A percentile compares a stretch with the other conserved stretches of the same genome.
These are phyloP conservation scores for Caenorhabditis sp. DNA, from an alignment of 2,888 invertebrate genomes.

Conservation along the genomic window DNA sequence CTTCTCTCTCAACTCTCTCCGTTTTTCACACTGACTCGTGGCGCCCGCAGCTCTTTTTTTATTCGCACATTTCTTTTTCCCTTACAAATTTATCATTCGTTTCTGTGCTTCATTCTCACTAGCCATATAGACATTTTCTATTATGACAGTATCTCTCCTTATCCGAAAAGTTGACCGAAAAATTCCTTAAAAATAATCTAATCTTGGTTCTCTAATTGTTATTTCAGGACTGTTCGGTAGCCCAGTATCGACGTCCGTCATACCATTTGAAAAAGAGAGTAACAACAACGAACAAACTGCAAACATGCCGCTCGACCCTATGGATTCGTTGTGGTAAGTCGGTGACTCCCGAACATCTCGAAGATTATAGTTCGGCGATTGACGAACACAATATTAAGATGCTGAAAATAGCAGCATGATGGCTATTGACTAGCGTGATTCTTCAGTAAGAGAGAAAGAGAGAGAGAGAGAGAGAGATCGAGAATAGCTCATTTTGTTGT, in stretches of 20 bases:
- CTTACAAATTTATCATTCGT: constrained; percentile 1
- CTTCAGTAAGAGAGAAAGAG: constrained; percentile 23
- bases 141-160: not conserved
- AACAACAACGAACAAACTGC: constrained; percentile 25
- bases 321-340: constrained; percentile 71
- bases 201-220: no score
- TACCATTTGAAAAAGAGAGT: constrained; percentile 49
- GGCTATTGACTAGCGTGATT: constrained; percentile 34
- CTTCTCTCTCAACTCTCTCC: constrained; percentile 10
- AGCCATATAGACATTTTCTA: not conserved
- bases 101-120: not conserved
- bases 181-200: no score
- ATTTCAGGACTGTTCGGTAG: constrained; percentile 67
- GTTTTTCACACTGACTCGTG: constrained; percentile 21
- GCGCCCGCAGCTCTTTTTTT: constrained; percentile 37
- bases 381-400: constrained; percentile 46
- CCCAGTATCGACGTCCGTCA: constrained; percentile 62
- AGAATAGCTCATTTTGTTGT: constrained; percentile 46
- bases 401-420: constrained; percentile 51
- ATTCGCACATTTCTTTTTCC: constrained; percentile 8
- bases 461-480: constrained; percentile 41
- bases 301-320: constrained; percentile 70
- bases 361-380: constrained; percentile 44
- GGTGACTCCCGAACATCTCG: constrained; percentile 54
- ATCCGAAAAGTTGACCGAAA: no score